Evolutionary conservation across 2,797 vertebrate genomes (phyloP), one percentile per base, ranked within the genome.

Genomic region (Helarctos malayanus): DNA sequence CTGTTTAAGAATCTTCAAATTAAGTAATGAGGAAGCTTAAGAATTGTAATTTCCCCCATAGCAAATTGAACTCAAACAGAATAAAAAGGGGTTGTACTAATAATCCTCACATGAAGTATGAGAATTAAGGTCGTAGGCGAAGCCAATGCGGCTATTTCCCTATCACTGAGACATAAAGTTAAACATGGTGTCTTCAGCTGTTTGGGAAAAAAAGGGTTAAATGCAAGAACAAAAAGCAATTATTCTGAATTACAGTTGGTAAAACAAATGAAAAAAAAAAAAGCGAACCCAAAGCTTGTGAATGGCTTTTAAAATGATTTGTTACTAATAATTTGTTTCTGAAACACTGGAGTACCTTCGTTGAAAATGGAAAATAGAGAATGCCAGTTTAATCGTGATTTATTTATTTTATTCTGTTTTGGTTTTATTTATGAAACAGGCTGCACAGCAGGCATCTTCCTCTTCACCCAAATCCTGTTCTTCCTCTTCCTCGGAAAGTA

Each of bases 401-500:
- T 89, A 38, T 75, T 94, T 93, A 38, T 75, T 94, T 93, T 65
- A 25, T 91, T 57, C n/a, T 54, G 32, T 75, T 71, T 83, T 84
- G 61, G 6, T 52, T 83, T 97, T 97, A 7, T 98, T 98, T 98
- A 80, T 98, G 97, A 75, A 97, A 89, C 63, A 99, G 99, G 98
- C 98, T 85, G 98, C 99, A 1, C 99, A 99, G 95, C 97, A 98
- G 63, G 98, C 99, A 1, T 99, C 99, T 15, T 99, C 99, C 79
- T 99, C 99, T 49, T 99, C 99, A 0, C 96, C 98, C 4, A 98
- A 98, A 47, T 99, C 99, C 0, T 98, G 98, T 75, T 99, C 99
- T 16, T 98, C 98, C 52, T 99, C 99, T 1, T 99, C 99, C 7
- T 98, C 99, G 16, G 99, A 99, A 98, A 99, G 99, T 68, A 99